A percentile compares a stretch with the other conserved stretches of the same genome.
These are phyloP conservation scores for Neodiprion pinetum DNA, from an alignment of 1,140 invertebrate genomes.

Conservation along the genomic window DNA sequence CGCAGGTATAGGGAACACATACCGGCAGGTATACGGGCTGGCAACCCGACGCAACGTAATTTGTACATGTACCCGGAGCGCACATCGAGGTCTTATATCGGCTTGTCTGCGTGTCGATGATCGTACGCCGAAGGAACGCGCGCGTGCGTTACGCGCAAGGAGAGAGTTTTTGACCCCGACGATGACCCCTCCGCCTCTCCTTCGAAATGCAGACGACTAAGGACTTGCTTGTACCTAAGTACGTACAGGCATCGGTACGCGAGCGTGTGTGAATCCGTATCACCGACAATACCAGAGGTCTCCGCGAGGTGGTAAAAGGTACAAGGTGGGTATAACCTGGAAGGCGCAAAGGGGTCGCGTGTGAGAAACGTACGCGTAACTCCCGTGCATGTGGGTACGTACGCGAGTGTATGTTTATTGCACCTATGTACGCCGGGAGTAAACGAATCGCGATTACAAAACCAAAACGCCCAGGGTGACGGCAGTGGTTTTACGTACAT, in stretches of 20 bases:
- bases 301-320: no score
- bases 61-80: background rate
- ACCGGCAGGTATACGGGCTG: background rate
- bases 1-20: background rate
- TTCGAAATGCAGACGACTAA: background rate
- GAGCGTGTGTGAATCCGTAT: no score
- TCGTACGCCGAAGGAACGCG: background rate
- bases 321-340: no score
- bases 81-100: background rate
- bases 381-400: no score
- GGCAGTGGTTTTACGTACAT: no score
- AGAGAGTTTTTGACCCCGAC: background rate
- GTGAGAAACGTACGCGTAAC: background rate
- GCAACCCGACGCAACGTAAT: background rate
- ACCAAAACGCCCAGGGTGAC: background rate
- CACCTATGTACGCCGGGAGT: no score
- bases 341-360: background rate
- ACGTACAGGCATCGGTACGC: background rate
- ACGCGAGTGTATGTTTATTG: no score
- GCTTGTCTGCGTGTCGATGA: background rate
- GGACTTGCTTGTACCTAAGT: background rate
- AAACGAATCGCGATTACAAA: background rate
- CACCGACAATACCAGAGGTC: no score
- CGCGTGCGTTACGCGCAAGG: slow-evolving; percentile 1
- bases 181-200: background rate